These are phyloP conservation scores for Stigmatopora nigra DNA, from an alignment of 2,113 vertebrate species.

Conservation along the genomic window DNA sequence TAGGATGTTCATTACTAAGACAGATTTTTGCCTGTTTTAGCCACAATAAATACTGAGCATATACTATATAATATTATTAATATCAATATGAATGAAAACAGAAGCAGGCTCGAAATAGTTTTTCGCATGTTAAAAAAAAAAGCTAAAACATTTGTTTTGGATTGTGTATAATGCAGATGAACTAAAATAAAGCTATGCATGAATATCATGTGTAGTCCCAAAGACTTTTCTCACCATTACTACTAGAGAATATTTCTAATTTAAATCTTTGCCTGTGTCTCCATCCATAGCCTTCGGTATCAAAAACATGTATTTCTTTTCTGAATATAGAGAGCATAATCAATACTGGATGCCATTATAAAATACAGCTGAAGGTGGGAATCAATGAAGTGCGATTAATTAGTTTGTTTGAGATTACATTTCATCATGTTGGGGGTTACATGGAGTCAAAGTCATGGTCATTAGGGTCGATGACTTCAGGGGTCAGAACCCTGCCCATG, in stretches of 20 bases:
- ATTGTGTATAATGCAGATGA: conserved; percentile 34
- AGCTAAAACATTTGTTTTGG: conserved; percentile 24
- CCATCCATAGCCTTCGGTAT: conserved; percentile 64
- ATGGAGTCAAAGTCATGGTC: conserved; percentile 86
- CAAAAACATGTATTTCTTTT: conserved; percentile 62
- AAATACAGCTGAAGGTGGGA: conserved; percentile 57
- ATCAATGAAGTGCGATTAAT: conserved; percentile 54
- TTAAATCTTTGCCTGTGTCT: conserved; percentile 30
- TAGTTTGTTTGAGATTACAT: conserved; percentile 27
- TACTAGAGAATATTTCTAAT: conserved; percentile 62
- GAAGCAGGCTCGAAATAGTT: conserved; percentile 20
- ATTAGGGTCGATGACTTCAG: conserved; percentile 81
- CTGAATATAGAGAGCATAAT: conserved; percentile 58
- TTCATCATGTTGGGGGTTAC: conserved; percentile 54
- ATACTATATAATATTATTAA: conserved; percentile 52
- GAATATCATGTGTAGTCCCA: conserved; percentile 37
- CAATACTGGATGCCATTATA: conserved; percentile 34
- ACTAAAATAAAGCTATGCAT: conserved; percentile 49
- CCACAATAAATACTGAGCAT: conserved; percentile 68
- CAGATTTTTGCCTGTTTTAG: conserved; percentile 37
- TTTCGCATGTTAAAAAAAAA: conserved; percentile 28
- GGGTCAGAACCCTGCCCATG: conserved; percentile 96
- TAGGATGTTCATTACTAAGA: conserved; percentile 53
- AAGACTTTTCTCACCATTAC: conserved; percentile 10
- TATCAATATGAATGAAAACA: conserved; percentile 29